Evolutionary conservation across 92 coral and sea anemone species (phyloP).

Genomic region (Porites lobata): DNA sequence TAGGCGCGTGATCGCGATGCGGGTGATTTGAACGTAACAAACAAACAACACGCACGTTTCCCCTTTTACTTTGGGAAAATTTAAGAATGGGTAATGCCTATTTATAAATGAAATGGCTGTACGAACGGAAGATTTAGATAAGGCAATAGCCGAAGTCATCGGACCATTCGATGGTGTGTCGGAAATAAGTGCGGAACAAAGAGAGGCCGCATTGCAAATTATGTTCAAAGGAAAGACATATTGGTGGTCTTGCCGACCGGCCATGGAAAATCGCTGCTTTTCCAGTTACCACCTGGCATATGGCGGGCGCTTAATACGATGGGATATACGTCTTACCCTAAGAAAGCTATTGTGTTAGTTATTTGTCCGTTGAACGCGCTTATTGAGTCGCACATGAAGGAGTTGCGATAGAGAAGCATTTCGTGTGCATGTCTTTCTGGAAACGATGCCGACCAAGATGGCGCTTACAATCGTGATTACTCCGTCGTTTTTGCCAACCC

Average conservation of each 20-base stretch:
- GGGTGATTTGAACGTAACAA: no score
- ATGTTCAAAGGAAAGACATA: no score
- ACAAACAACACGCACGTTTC: no score
- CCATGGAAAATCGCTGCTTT: conserved; percentile 4
- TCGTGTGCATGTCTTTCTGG: neutral
- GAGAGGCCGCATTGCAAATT: no score
- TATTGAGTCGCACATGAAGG: neutral
- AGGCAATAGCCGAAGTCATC: conserved; percentile 2
- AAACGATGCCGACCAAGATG: conserved; percentile 5
- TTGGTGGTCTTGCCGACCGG: no score
- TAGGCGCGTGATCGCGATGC: no score
- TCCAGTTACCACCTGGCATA: neutral
- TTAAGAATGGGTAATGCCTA: neutral
- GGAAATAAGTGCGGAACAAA: no score
- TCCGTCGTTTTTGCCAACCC: no score
- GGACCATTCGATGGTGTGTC: no score
- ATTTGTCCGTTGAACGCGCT: neutral
- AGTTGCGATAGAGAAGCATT: neutral
- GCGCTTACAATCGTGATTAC: conserved; percentile 4
- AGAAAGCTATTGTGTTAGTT: neutral
- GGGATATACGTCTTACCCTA: neutral
- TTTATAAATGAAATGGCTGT: neutral
- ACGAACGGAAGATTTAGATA: neutral
- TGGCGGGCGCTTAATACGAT: neutral
- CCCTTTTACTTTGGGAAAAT: neutral